These are phyloP conservation scores for Corythornis madagascariensis DNA, from an alignment of 2,113 vertebrate species.

Conservation along the genomic window DNA sequence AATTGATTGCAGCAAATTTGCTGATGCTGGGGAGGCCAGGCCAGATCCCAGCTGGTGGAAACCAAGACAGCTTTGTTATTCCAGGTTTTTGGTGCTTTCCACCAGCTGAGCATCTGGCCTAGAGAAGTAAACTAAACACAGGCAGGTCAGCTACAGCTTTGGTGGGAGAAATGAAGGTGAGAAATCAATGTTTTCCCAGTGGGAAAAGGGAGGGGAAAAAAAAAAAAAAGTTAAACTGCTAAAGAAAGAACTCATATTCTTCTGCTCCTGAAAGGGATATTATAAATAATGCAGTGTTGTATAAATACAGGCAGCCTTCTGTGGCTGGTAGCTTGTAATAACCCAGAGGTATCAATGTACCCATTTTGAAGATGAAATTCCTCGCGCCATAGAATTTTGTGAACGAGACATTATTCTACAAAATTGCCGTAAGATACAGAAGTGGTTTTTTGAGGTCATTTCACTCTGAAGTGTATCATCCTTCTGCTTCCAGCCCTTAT, in stretches of 20 bases:
- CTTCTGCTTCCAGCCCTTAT: neutral
- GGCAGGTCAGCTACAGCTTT: neutral
- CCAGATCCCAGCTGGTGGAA: neutral
- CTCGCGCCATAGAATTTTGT: neutral
- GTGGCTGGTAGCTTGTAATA: constrained; percentile 5
- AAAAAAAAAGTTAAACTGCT: neutral
- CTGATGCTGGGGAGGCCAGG: neutral
- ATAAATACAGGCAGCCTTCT: constrained; percentile 35
- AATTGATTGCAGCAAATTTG: neutral
- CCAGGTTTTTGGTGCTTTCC: neutral
- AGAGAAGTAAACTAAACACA: neutral
- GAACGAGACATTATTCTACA: neutral
- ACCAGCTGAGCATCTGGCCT: neutral
- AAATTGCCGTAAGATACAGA: neutral
- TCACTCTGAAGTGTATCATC: neutral
- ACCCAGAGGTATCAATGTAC: constrained; percentile 41
- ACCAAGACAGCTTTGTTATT: neutral
- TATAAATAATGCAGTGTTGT: constrained; percentile 43
- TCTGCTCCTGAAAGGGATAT: constrained; percentile 19
- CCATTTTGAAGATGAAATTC: constrained; percentile 56
- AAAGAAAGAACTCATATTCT: constrained; percentile 1
- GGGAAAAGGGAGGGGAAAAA: neutral
- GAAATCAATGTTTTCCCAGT: constrained; percentile 25
- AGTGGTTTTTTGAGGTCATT: neutral
- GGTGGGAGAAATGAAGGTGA: neutral